phyloP scores from a whole-genome alignment of 1,140 invertebrate genomes.

The Drosophila malerkotliana region DNA sequence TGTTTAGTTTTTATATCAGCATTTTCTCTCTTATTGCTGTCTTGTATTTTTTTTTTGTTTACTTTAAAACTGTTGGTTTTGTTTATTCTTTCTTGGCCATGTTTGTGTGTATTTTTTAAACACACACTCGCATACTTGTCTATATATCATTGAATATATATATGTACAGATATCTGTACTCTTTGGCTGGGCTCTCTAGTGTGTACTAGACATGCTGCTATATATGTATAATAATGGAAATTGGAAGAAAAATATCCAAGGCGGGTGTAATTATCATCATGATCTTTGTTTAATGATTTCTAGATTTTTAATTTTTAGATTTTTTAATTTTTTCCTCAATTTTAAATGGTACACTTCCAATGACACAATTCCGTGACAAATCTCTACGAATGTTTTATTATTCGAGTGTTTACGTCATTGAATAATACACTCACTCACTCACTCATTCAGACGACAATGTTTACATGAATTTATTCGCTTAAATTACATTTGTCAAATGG shows the following conservation, averaged over 20 bases:
- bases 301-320: no score
- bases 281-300: no score
- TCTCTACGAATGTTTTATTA: constrained; percentile 11
- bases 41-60: constrained; percentile 51
- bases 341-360: neutral
- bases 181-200: no score
- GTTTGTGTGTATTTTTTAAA: constrained; percentile 13
- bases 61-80: constrained; percentile 60
- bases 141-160: neutral
- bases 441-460: constrained; percentile 28
- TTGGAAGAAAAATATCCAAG: no score
- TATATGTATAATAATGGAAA: no score
- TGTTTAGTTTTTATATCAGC: constrained; percentile 44
- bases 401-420: constrained; percentile 43
- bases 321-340: no score
- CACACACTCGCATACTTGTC: neutral
- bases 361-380: constrained; percentile 48
- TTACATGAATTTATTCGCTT: constrained; percentile 47
- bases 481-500: constrained; percentile 51
- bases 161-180: no score
- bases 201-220: no score
- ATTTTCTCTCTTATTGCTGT: constrained; percentile 32
- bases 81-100: constrained; percentile 62
- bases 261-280: no score
- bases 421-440: constrained; percentile 8